A percentile compares a stretch with the other conserved stretches of the same genome.
Conservation (phyloP, 2,888 invertebrate species). For the Phalangium opilio region DNA sequence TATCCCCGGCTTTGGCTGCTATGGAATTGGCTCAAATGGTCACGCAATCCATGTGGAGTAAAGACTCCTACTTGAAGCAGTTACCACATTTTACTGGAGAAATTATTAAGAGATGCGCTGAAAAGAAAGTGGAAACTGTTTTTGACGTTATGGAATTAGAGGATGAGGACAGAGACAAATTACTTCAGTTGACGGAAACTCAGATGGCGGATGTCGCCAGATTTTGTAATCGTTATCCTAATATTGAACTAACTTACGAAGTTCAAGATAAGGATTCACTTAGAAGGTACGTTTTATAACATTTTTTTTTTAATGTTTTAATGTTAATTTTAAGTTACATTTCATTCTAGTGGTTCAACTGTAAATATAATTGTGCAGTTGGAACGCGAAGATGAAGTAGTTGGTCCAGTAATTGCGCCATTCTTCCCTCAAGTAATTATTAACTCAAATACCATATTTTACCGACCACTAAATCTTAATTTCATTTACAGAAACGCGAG, state of each 20-base stretch:
- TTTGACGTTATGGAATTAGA: conserved; percentile 94
- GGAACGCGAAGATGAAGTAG: conserved; percentile 91
- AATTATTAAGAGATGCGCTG: conserved; percentile 74
- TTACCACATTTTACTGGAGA: conserved; percentile 85
- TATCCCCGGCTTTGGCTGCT: conserved; percentile 92
- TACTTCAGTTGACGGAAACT: conserved; percentile 49
- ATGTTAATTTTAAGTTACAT: neutral
- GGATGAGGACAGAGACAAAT: conserved; percentile 48
- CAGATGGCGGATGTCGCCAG: conserved; percentile 97
- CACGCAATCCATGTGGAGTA: conserved; percentile 99
- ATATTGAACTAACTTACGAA: conserved; percentile 89
- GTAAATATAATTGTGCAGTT: conserved; percentile 79
- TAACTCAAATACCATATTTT: neutral
- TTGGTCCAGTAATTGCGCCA: conserved; percentile 93
- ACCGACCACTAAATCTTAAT: neutral
- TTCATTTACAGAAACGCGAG: conserved; percentile 36
- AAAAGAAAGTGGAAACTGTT: conserved; percentile 78
- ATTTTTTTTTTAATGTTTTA: too few relatives aligned
- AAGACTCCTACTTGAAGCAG: conserved; percentile 92
- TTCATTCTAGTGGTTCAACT: conserved; percentile 50
- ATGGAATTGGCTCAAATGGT: conserved; percentile 99
- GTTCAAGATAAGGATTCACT: conserved; percentile 63
- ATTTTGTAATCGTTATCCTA: conserved; percentile 97
- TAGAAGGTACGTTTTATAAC: conserved; percentile 28
- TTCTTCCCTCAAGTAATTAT: conserved; percentile 76